phyloP scores from a whole-genome alignment of 2,113 vertebrate species.

The Myodes glareolus region DNA sequence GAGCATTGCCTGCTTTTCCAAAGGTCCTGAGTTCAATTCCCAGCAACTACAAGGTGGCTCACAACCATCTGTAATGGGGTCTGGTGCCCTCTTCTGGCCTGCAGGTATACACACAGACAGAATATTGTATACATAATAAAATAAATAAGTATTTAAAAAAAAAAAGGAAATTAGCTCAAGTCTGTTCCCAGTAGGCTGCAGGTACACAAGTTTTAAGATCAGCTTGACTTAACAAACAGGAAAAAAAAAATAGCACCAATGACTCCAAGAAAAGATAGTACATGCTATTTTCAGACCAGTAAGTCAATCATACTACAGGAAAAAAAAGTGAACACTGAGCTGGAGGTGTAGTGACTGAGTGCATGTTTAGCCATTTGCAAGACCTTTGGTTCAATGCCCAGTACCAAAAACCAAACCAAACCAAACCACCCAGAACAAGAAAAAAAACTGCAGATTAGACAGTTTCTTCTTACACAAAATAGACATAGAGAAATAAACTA shows the following conservation, averaged over 20 bases:
- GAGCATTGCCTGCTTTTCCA: no score
- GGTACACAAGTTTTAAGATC: background rate
- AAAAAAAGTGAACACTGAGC: constrained; percentile 16
- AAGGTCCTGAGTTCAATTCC: no score
- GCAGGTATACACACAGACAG: no score
- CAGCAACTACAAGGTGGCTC: no score
- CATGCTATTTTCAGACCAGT: constrained; percentile 7
- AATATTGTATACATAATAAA: no score
- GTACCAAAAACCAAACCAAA: no score
- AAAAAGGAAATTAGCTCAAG: no score
- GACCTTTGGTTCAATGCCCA: background rate
- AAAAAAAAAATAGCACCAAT: background rate
- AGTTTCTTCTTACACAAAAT: constrained; percentile 20
- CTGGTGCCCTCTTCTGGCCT: no score
- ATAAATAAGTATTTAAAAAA: no score
- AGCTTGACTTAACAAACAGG: background rate
- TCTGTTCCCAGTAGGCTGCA: background rate
- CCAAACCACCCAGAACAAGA: background rate
- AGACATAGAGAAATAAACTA: background rate
- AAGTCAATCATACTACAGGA: background rate
- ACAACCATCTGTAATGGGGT: no score
- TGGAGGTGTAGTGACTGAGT: background rate
- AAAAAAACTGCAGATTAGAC: background rate
- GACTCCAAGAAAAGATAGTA: background rate
- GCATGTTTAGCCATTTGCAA: background rate